These are phyloP conservation scores for Caenorhabditis brenneri DNA, from an alignment of 1,140 invertebrate species.

Conservation along the genomic window DNA sequence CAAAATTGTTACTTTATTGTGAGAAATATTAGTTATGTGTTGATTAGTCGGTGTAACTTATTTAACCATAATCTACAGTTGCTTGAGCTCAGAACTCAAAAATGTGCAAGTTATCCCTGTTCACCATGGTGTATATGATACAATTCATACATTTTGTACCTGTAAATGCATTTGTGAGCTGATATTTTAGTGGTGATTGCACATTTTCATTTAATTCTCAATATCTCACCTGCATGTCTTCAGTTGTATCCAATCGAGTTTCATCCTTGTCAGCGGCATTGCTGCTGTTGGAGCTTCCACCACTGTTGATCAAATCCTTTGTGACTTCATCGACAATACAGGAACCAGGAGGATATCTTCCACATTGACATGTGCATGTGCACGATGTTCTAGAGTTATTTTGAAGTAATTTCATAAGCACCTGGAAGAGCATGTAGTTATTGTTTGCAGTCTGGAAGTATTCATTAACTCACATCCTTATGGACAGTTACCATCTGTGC, in stretches of 20 bases:
- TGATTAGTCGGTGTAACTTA: no score
- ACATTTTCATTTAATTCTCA: no score
- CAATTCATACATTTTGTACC: no score
- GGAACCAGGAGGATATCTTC: conserved; percentile 65
- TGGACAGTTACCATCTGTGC: conserved; percentile 50
- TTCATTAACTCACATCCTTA: conserved; percentile 59
- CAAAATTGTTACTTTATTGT: no score
- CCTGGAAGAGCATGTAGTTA: conserved; percentile 50
- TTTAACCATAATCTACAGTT: no score
- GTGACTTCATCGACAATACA: conserved; percentile 65
- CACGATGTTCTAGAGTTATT: conserved; percentile 43
- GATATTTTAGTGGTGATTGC: no score
- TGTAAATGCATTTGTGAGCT: no score
- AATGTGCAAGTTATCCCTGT: no score
- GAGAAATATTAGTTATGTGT: no score
- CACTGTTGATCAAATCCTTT: conserved; percentile 40
- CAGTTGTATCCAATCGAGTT: conserved; percentile 34
- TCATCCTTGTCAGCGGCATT: conserved; percentile 36
- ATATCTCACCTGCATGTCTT: conserved; percentile 34
- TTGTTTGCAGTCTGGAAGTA: conserved; percentile 55
- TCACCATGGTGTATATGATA: no score
- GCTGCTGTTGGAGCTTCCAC: conserved; percentile 12
- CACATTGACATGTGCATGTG: conserved; percentile 66
- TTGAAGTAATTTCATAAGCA: conserved; percentile 44
- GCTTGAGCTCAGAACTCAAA: no score